A percentile compares a stretch with the other conserved stretches of the same genome.
These are phyloP conservation scores for Thecophora atra DNA, from an alignment of 2,888 invertebrate genomes.

Conservation along the genomic window DNA sequence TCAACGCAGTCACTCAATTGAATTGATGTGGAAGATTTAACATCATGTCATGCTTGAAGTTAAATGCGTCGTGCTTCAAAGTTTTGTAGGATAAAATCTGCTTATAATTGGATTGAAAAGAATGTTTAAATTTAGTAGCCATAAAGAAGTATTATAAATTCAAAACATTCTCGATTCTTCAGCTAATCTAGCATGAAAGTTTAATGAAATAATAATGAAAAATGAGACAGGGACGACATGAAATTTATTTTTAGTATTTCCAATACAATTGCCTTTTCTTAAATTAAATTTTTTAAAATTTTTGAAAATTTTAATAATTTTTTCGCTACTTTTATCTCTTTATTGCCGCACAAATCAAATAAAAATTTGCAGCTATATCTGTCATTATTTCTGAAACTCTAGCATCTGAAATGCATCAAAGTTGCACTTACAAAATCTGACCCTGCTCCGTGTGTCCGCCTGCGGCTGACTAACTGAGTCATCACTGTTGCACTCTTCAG, in stretches of 20 bases:
- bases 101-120: background rate
- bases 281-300: too few relatives aligned
- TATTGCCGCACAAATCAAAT: too few relatives aligned
- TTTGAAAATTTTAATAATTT: background rate
- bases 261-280: too few relatives aligned
- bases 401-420: background rate
- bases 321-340: too few relatives aligned
- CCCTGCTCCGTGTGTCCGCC: background rate
- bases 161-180: too few relatives aligned
- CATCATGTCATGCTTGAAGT: slow-evolving; percentile 25
- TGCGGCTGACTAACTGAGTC: background rate
- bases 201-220: background rate
- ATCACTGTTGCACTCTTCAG: background rate
- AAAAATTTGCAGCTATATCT: too few relatives aligned
- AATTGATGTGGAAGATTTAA: slow-evolving; percentile 24
- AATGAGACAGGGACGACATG: background rate
- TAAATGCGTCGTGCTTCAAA: slow-evolving; percentile 27
- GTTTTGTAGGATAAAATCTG: background rate
- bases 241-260: too few relatives aligned
- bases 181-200: background rate
- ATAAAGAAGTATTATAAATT: too few relatives aligned
- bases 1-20: slow-evolving; percentile 21
- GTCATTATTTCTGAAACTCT: too few relatives aligned
- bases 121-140: background rate
- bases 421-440: background rate